Percentiles rank a stretch among this genome's conserved stretches.
phyloP scores from a whole-genome alignment of 1,140 invertebrate species.

The Scaptomyza hsui region DNA sequence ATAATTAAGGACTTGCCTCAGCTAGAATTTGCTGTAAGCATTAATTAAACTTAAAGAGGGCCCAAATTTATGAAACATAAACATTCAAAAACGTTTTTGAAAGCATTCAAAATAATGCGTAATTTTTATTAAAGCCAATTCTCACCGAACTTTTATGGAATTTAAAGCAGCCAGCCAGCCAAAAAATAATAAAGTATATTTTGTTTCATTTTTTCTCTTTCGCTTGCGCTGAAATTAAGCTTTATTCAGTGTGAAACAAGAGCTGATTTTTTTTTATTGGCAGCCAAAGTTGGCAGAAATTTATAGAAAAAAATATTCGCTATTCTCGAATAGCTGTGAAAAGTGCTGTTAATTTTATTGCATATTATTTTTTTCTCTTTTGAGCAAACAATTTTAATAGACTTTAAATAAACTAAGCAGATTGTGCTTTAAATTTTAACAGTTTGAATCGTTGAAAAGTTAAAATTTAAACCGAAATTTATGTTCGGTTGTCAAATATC shows the following conservation, averaged over 20 bases:
- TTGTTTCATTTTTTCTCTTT: slow-evolving; percentile 3
- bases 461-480: background rate
- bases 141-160: no score
- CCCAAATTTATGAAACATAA: slow-evolving; percentile 11
- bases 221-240: slow-evolving; percentile 1
- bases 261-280: background rate
- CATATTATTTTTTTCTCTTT: background rate
- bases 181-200: slow-evolving; percentile 9
- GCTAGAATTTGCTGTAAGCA: slow-evolving; percentile 24
- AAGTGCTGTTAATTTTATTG: background rate
- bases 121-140: background rate
- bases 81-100: slow-evolving; percentile 7
- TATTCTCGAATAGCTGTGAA: no score
- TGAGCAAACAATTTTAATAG: background rate
- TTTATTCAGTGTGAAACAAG: background rate
- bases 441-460: background rate
- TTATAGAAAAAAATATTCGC: background rate
- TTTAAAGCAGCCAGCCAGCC: background rate
- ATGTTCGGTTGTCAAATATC: no score
- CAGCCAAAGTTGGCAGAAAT: slow-evolving; percentile 1
- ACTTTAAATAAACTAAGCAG: background rate
- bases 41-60: slow-evolving; percentile 31
- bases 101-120: slow-evolving; percentile 9
- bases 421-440: background rate
- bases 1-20: slow-evolving; percentile 35